Evolutionary conservation across 2,888 invertebrate species (phyloP), one percentile per base, ranked within the genome.

Genomic region (Reticulitermes lucifugus): DNA sequence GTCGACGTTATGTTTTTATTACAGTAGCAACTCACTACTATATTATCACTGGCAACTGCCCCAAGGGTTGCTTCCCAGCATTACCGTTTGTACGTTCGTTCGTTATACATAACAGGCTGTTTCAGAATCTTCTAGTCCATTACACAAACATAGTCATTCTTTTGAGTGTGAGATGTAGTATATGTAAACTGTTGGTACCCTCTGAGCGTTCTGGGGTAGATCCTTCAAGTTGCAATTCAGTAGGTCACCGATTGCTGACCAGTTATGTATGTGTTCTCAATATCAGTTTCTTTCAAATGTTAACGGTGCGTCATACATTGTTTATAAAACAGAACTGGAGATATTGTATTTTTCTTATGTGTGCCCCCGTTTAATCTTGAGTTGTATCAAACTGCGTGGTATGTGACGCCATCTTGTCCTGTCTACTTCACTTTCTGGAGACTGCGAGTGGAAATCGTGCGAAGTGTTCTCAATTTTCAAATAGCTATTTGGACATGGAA

Each of bases 391-490:
- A 80, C 80, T 55, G 80, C 29, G 80, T 35, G 35, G 35, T 41
- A 80, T 80, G 60, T 80, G 80, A 80, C 80, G 80, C 21, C 60
- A 35, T 80, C 80, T 60, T 80, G n/a, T 60, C 80, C 60, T 60
- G 84, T 84, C 79, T 46, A 84, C 71, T 84, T 84, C 14, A 25
- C 55, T 80, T 80, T 80, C 35, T 65, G 84, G 85, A 83, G 75
- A 60, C 79, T 79, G 55, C 79, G 51, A 81, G 82, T 86, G 86
- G 77, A 85, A 85, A 85, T 77, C 75, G 65, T 79, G 83, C 87
- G 88, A 83, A 88, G 89, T 90, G 94, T 93, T 94, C 94, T 95
- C 95, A 94, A 93, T 90, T 91, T 92, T 93, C 93, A 93, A 94
- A 95, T 94, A 95, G 95, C 93, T 94, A 94, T 91, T 91, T 87